These are phyloP conservation scores for Stichodactyla helianthus DNA, from an alignment of 64 coral and sea anemone genomes.

Conservation along the genomic window DNA sequence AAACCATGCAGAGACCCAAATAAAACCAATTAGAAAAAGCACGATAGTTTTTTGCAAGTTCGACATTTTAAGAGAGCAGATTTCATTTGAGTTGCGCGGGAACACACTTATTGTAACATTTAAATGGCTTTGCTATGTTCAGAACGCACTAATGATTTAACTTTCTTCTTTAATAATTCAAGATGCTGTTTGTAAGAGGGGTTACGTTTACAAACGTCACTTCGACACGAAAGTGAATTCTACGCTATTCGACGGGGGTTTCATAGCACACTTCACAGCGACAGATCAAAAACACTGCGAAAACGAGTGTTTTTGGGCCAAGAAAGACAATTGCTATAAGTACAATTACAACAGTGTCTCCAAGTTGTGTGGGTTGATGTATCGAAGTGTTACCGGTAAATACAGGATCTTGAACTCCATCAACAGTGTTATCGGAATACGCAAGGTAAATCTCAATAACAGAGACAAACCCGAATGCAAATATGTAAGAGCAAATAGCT, in stretches of 20 bases:
- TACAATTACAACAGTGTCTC: background rate
- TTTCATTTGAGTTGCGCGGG: no score
- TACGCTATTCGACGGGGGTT: background rate
- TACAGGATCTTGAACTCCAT: background rate
- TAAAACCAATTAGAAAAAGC: no score
- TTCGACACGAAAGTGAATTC: background rate
- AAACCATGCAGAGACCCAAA: no score
- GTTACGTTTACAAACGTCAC: background rate
- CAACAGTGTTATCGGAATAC: background rate
- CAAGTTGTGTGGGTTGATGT: background rate
- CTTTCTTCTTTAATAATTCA: background rate
- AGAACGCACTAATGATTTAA: no score
- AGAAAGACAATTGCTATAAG: background rate
- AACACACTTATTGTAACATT: no score
- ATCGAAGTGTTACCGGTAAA: background rate
- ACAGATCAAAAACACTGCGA: background rate
- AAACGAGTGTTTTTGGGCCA: background rate
- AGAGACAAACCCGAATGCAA: background rate
- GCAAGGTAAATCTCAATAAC: background rate
- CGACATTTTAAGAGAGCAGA: no score
- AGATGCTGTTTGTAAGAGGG: background rate
- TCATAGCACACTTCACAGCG: background rate
- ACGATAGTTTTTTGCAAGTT: no score
- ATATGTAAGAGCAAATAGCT: no score
- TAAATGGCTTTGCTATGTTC: no score